These are phyloP conservation scores for Sialis lutaria DNA, from an alignment of 2,888 invertebrate species.

Conservation along the genomic window DNA sequence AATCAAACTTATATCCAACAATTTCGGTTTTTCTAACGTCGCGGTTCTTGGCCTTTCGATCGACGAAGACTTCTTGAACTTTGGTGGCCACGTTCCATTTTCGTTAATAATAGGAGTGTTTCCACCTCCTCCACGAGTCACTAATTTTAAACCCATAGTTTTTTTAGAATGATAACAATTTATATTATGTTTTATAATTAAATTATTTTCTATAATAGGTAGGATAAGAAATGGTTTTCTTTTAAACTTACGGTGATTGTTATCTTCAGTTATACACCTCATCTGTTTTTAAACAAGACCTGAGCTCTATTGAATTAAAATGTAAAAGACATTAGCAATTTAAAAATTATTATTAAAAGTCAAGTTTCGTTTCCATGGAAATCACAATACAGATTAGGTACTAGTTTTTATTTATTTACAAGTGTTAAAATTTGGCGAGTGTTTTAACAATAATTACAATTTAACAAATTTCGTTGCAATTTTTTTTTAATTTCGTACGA, in stretches of 20 bases:
- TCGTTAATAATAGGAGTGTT: background rate
- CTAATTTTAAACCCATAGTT: slow-evolving; percentile 17
- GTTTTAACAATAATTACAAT: too few relatives aligned
- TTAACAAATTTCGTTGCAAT: too few relatives aligned
- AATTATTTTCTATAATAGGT: slow-evolving; percentile 1
- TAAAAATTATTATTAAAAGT: too few relatives aligned
- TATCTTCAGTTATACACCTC: background rate
- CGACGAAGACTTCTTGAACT: slow-evolving; percentile 12
- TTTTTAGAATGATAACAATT: background rate
- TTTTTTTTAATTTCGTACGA: too few relatives aligned
- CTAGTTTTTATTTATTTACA: too few relatives aligned
- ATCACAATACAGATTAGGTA: too few relatives aligned
- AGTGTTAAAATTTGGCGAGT: too few relatives aligned
- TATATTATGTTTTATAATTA: background rate
- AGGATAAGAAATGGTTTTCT: slow-evolving; percentile 4
- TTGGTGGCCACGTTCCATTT: slow-evolving; percentile 17
- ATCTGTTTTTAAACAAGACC: background rate
- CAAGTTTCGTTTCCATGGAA: too few relatives aligned
- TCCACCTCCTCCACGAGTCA: slow-evolving; percentile 15
- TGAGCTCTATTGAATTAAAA: too few relatives aligned
- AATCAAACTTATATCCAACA: slow-evolving; percentile 31
- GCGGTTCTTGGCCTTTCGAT: slow-evolving; percentile 33
- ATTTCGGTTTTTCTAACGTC: slow-evolving; percentile 33
- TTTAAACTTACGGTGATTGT: background rate
- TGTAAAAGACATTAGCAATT: too few relatives aligned